Evolutionary conservation across 2,797 vertebrate species (phyloP).

Genomic region (Hemitrygon akajei): DNA sequence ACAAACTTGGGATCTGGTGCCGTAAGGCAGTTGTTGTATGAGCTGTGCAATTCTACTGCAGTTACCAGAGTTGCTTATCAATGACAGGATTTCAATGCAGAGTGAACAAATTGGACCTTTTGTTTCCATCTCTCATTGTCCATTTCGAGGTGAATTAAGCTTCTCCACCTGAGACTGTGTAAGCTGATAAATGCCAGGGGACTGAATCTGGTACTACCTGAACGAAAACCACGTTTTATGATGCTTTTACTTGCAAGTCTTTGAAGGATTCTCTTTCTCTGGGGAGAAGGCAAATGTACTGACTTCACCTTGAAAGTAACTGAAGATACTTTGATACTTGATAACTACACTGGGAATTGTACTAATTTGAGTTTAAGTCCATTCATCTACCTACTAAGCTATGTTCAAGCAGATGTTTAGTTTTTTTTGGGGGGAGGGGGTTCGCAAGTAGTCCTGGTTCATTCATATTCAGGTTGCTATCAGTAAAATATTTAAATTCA

Average conservation of each 20-base stretch:
- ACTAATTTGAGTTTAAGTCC: neutral
- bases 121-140: neutral
- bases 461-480: neutral
- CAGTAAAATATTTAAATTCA: slow-evolving; percentile 16
- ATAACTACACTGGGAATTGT: slow-evolving; percentile 2
- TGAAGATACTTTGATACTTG: neutral
- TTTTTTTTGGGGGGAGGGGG: neutral
- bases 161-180: neutral
- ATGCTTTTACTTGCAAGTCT: neutral
- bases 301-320: neutral
- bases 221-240: neutral
- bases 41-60: no score
- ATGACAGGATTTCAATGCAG: neutral
- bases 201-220: neutral
- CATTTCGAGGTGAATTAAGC: neutral
- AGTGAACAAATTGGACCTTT: neutral
- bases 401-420: slow-evolving; percentile 16
- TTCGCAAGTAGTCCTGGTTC: neutral
- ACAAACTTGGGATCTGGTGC: no score
- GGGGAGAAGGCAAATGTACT: neutral
- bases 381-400: neutral
- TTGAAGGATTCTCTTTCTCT: no score
- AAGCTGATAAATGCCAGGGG: neutral
- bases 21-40: no score
- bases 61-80: no score